Evolutionary conservation across 2,797 vertebrate species (phyloP), one percentile per base, ranked within the genome.

Genomic region (Dipus sagitta): DNA sequence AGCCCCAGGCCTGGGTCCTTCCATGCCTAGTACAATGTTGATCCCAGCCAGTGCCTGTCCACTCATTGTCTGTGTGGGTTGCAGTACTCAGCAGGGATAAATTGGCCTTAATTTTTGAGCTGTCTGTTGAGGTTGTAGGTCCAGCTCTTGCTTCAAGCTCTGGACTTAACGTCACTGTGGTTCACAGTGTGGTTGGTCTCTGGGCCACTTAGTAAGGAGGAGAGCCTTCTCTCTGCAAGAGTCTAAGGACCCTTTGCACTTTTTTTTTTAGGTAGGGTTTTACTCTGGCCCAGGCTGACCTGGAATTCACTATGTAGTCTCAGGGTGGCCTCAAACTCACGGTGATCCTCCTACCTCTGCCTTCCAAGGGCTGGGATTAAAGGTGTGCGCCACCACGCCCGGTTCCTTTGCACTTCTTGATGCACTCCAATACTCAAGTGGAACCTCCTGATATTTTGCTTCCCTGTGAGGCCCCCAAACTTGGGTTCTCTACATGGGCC

Each of bases 31-130:
- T 18, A 58, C 2, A 38, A 34, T 0, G 1, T 23, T 32, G 3
- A 26, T 11, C 58, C 79, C 38, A 54, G 74, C 18, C 62, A 28
- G 74, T 26, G 64, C 42, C 20, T 23, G 32, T 28, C 23, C 3
- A 8, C 2, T 32, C n/a, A 38, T 42, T 20, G 23, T 7, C 18
- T 3, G 0, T 4, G 12, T 3, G 6, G 20, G 65, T 3, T 13
- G 47, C 0, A 4, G 24, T 32, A 65, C 26, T 30, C 52, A 65
- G 4, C 4, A 64, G 26, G 24, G 60, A 30, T 47, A 21, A 4
- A 28, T 0, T 28, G 86, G 75, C 30, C 23, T 78, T 8, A 30
- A 21, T 60, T 68, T 4, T 70, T 21, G 47, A 52, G 42, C 74
- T 34, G 26, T 26, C 34, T 86, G 11, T 30, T 18, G n/a, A 24